Base-by-base conservation (phyloP, 2,113 vertebrate species). In the Actinemys pallida region DNA sequence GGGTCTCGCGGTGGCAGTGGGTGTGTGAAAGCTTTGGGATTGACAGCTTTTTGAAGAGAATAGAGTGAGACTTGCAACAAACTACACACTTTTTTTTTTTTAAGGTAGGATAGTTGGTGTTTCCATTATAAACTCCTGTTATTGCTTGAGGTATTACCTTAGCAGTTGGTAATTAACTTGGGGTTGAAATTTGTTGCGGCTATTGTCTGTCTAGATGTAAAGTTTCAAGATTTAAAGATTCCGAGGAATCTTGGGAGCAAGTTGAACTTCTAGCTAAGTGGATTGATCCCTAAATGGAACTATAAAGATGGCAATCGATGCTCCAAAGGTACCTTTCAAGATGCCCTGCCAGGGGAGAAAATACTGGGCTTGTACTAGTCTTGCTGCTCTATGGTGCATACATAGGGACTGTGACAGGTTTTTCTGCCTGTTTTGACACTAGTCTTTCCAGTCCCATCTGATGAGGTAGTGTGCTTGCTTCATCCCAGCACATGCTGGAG, bases 301-400 rank as follows among this genome's bases (percentile, higher is more conserved):
- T 93, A 94, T 96, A 76, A 95, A 96, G 96, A 94, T 94, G 53
- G 76, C 57, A 85, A 94, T 94, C 96, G 88, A 90, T 91, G 90
- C 83, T 92, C 91, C 53, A 89, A 86, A 90, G 0, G 0, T 75
- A 83, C 93, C 93, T 2, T 6, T 84, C n/a, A 24, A 81, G 65
- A 19, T 47, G n/a, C 88, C 79, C 88, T 90, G 89, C 47, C 65
- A 86, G 65, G 91, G 94, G 79, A 93, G 82, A 94, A 95, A 95
- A 92, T 83, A 92, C 88, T 76, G 89, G 93, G 91, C 97, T 97
- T 95, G 93, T 87, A 80, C 95, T 86, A 94, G 96, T 39, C 92
- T 94, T 95, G 95, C 96, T 96, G 92, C 94, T 97, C 96, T 93
- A 93, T 92, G 96, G 92, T 79, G 90, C 81, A 83, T 94, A 97